Percentiles rank a stretch among this genome's conserved stretches.
phyloP scores from a whole-genome alignment of 2,113 vertebrate species.

The Oryzias woworae region DNA sequence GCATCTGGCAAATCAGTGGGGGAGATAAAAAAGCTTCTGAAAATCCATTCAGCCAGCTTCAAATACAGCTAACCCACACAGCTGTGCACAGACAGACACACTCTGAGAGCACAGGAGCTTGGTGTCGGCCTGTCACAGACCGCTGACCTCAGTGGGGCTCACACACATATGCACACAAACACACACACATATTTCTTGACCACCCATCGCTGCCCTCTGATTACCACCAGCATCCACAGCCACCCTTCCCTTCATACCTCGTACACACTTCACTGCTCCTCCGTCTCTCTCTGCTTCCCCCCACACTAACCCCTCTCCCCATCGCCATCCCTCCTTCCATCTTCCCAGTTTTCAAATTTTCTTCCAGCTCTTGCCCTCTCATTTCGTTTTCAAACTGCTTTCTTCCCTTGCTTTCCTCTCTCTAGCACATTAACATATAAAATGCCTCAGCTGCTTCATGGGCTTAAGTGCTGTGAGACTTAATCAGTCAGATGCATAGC shows the following conservation, averaged over 20 bases:
- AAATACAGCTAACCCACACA: constrained; percentile 57
- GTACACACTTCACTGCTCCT: constrained; percentile 60
- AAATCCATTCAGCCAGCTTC: constrained; percentile 56
- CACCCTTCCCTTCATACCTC: constrained; percentile 57
- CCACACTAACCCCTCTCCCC: constrained; percentile 33
- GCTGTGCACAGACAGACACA: constrained; percentile 52
- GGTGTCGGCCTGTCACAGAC: constrained; percentile 57
- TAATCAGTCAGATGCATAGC: constrained; percentile 51
- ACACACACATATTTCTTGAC: constrained; percentile 46
- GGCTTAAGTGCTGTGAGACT: constrained; percentile 46
- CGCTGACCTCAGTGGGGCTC: constrained; percentile 47
- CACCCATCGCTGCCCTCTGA: constrained; percentile 71
- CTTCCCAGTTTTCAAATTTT: constrained; percentile 2
- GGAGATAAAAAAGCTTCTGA: constrained; percentile 48
- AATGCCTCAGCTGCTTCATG: constrained; percentile 35
- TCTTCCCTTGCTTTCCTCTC: constrained; percentile 37
- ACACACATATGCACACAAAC: constrained; percentile 29
- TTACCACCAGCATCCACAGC: constrained; percentile 65
- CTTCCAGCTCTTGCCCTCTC: constrained; percentile 14
- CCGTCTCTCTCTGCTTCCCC: constrained; percentile 27
- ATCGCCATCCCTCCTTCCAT: constrained; percentile 7
- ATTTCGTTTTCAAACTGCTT: constrained; percentile 35
- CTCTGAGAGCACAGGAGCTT: constrained; percentile 47
- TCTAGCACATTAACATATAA: constrained; percentile 57
- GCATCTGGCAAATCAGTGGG: constrained; percentile 33